These are phyloP conservation scores for Notarius quadriscutis DNA, from an alignment of 2,113 vertebrate species.

Conservation along the genomic window DNA sequence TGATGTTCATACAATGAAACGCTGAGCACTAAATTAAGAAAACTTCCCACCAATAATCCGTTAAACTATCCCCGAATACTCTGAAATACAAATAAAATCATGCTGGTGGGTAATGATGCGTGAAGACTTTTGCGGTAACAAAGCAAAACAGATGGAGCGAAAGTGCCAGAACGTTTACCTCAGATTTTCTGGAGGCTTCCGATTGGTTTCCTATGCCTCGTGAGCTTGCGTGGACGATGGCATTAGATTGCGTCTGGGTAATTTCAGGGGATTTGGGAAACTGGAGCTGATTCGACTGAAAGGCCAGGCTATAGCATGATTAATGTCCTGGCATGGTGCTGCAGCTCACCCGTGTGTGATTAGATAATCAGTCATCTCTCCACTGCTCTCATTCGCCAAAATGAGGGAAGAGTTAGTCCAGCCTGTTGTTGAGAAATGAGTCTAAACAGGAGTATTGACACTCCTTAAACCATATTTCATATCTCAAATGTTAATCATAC, in stretches of 20 bases:
- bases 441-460: constrained; percentile 1
- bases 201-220: constrained; percentile 8
- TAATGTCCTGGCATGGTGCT: constrained; percentile 48
- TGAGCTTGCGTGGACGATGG: constrained; percentile 6
- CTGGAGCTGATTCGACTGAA: constrained; percentile 52
- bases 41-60: neutral
- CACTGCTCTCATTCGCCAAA: constrained; percentile 41
- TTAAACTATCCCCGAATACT: neutral
- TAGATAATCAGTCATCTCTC: constrained; percentile 57
- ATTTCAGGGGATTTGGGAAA: constrained; percentile 53
- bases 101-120: neutral
- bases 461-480: neutral
- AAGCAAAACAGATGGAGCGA: neutral
- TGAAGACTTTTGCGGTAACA: neutral
- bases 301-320: constrained; percentile 55
- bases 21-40: constrained; percentile 14
- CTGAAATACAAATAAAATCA: constrained; percentile 4
- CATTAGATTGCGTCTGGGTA: constrained; percentile 49
- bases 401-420: constrained; percentile 44
- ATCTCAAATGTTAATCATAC: neutral
- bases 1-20: neutral
- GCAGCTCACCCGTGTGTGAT: constrained; percentile 52
- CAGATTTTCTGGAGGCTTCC: neutral
- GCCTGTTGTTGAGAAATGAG: constrained; percentile 33
- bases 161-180: neutral